phyloP scores from a whole-genome alignment of 2,888 invertebrate species.

The Diarsia mendica region DNA sequence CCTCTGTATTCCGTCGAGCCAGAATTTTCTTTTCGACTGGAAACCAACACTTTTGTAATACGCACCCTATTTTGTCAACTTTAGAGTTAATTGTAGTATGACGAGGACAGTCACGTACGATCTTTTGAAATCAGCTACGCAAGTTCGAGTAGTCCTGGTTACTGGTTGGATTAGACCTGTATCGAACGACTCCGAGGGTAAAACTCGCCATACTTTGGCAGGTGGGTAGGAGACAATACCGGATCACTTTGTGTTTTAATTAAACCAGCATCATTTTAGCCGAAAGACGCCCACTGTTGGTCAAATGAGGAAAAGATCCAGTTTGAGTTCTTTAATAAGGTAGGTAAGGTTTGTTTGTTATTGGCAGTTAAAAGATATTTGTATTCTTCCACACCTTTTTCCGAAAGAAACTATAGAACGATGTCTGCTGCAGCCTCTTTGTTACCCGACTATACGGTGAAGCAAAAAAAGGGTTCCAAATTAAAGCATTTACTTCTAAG shows the following conservation, averaged over 20 bases:
- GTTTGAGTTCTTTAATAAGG: background rate
- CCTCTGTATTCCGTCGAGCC: background rate
- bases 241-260: slow-evolving; percentile 8
- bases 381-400: background rate
- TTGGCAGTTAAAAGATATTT: background rate
- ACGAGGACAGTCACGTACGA: background rate
- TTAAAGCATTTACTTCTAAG: too few relatives aligned
- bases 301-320: background rate
- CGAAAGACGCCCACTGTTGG: background rate
- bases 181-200: slow-evolving; percentile 43
- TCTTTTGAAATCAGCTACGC: slow-evolving; percentile 2
- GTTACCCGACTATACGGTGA: background rate
- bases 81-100: slow-evolving; percentile 10
- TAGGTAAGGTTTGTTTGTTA: background rate
- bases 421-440: background rate
- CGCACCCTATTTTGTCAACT: accelerated
- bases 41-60: background rate
- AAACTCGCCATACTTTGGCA: slow-evolving; percentile 14
- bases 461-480: background rate
- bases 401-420: background rate
- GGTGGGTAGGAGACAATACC: slow-evolving; percentile 3
- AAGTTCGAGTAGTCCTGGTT: slow-evolving; percentile 21
- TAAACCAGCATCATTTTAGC: background rate
- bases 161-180: slow-evolving; percentile 30
- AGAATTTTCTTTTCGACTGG: slow-evolving; percentile 5